These are phyloP conservation scores for Dicaeum eximium DNA, from an alignment of 2,113 vertebrate species.

Conservation along the genomic window DNA sequence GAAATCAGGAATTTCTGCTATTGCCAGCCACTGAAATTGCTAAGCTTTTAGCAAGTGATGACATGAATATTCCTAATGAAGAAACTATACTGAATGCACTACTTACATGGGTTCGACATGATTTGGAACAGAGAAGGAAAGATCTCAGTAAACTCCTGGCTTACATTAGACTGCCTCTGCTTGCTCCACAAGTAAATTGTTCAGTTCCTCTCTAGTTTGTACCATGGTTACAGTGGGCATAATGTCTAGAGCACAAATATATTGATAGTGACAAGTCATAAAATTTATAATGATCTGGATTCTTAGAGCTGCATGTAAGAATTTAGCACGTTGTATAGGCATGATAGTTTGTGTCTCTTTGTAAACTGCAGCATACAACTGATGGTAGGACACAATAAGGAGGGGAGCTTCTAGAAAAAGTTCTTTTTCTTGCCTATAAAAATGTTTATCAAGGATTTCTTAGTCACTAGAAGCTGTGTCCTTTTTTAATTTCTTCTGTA, in stretches of 20 bases:
- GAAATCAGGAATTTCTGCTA: conserved; percentile 93
- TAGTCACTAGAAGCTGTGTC: neutral
- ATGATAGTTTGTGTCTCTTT: neutral
- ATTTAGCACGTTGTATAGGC: neutral
- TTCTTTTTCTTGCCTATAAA: neutral
- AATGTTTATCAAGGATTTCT: neutral
- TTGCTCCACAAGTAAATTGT: conserved; percentile 88
- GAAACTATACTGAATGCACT: conserved; percentile 92
- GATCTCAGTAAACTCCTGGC: conserved; percentile 87
- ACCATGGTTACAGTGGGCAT: neutral
- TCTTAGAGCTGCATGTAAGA: neutral
- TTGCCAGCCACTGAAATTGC: conserved; percentile 90
- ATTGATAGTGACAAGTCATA: neutral
- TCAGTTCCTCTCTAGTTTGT: neutral
- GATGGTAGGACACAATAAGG: neutral
- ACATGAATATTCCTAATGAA: conserved; percentile 95
- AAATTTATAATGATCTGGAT: neutral
- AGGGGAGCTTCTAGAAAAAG: neutral
- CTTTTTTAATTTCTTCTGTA: neutral
- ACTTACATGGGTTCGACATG: conserved; percentile 90
- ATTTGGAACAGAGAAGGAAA: conserved; percentile 77
- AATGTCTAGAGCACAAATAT: neutral
- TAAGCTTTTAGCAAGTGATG: conserved; percentile 91
- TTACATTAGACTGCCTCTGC: conserved; percentile 90
- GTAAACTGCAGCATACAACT: neutral